These are phyloP conservation scores for Oreochromis spilurus DNA, from an alignment of 2,113 vertebrate species.

Conservation along the genomic window DNA sequence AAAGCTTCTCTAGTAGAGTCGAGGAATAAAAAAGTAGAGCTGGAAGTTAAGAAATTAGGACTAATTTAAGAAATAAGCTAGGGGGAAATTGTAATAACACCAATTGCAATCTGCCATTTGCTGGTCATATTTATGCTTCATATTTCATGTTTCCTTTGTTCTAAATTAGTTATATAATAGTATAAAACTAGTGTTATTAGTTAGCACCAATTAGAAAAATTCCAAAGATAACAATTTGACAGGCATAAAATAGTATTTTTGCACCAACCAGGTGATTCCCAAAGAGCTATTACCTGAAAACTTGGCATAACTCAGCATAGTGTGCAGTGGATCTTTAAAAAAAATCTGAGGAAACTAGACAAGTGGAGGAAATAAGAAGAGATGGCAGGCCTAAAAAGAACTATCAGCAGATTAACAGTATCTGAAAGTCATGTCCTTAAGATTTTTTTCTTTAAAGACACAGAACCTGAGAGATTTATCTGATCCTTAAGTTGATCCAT, in stretches of 20 bases:
- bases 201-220: background rate
- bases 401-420: background rate
- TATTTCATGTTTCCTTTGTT: background rate
- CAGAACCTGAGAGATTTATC: background rate
- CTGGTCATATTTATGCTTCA: background rate
- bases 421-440: background rate
- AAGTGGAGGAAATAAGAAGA: background rate
- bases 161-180: background rate
- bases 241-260: background rate
- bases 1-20: background rate
- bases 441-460: background rate
- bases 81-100: background rate
- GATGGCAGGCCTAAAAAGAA: background rate
- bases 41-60: background rate
- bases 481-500: background rate
- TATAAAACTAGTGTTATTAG: background rate
- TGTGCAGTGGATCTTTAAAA: background rate
- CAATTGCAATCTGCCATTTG: background rate
- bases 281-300: background rate
- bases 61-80: background rate
- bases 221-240: background rate
- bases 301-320: background rate
- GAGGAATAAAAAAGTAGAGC: background rate
- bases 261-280: background rate
- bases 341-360: accelerated